These are phyloP conservation scores for Drosophila borborema DNA, from an alignment of 2,888 invertebrate genomes.

Conservation along the genomic window DNA sequence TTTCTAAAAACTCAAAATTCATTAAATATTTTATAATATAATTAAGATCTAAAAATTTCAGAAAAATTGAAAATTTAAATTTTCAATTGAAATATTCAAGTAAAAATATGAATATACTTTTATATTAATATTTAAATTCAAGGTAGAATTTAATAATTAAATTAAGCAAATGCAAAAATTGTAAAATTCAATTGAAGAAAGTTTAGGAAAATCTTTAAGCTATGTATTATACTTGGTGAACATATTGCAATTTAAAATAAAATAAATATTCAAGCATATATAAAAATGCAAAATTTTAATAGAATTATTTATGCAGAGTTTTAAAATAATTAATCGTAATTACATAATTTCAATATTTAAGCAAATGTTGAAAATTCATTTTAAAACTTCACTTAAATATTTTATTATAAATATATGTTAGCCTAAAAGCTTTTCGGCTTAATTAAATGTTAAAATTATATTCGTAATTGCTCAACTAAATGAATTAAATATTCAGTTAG, in stretches of 20 bases:
- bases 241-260: too few relatives aligned
- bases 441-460: background rate
- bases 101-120: too few relatives aligned
- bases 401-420: background rate
- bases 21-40: background rate
- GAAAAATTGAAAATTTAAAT: background rate
- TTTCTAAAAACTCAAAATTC: too few relatives aligned
- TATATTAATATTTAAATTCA: too few relatives aligned
- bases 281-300: background rate
- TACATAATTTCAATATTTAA: background rate
- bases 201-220: too few relatives aligned
- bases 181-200: too few relatives aligned
- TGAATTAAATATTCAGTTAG: background rate
- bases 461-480: background rate
- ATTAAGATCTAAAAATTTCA: too few relatives aligned
- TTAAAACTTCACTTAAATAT: background rate
- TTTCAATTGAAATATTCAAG: background rate
- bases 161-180: too few relatives aligned
- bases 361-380: background rate
- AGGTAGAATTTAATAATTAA: too few relatives aligned
- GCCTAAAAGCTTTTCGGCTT: background rate
- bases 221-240: too few relatives aligned
- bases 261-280: background rate
- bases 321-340: background rate
- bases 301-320: background rate